Conservation (phyloP, 2,797 vertebrate genomes). For the Danionella dracula region DNA sequence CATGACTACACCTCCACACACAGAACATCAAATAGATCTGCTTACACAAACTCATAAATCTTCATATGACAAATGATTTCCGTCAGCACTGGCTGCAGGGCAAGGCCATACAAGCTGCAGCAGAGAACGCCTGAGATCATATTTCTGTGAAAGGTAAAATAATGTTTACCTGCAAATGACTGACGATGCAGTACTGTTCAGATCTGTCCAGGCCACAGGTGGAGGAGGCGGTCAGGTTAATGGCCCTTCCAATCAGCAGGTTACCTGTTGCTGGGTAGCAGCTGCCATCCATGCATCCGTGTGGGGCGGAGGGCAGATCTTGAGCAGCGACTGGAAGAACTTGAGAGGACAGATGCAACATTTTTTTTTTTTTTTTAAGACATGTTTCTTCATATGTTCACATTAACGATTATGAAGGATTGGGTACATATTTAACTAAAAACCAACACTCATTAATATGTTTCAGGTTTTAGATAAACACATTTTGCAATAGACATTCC, state of each 20-base stretch:
- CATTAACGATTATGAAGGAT: too few relatives aligned
- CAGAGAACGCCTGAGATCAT: conserved; percentile 20
- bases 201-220: conserved; percentile 70
- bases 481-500: not conserved
- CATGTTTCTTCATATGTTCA: too few relatives aligned
- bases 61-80: conserved; percentile 23
- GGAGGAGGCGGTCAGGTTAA: conserved; percentile 70
- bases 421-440: too few relatives aligned
- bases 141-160: not conserved
- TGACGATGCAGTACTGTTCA: conserved; percentile 80
- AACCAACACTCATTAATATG: too few relatives aligned
- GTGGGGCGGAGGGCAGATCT: conserved; percentile 68
- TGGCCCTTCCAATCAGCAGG: conserved; percentile 75
- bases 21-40: not conserved
- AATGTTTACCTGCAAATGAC: conserved; percentile 75
- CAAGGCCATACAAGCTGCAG: conserved; percentile 35
- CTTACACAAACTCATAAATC: not conserved
- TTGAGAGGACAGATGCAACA: conserved; percentile 28
- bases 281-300: conserved; percentile 71
- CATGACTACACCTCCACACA: not conserved
- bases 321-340: conserved; percentile 50
- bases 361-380: too few relatives aligned
- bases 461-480: too few relatives aligned
- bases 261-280: conserved; percentile 83
- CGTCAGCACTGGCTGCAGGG: conserved; percentile 5